Conservation (phyloP, 2,113 vertebrate genomes). For the Cygnus atratus region DNA sequence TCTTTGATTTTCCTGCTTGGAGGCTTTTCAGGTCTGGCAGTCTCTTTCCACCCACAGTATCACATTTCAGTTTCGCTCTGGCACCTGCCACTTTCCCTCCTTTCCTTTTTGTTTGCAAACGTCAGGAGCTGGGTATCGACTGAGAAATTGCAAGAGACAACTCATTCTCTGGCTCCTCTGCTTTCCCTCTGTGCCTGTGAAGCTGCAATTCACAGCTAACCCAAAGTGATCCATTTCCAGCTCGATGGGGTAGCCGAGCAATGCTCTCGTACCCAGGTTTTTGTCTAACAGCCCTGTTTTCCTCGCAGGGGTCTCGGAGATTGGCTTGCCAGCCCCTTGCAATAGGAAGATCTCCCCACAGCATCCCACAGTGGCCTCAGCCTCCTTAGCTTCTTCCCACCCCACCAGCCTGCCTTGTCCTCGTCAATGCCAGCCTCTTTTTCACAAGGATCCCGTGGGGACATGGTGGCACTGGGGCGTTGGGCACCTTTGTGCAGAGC, state of each 20-base stretch:
- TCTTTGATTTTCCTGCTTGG: constrained; percentile 33
- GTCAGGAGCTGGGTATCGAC: constrained; percentile 42
- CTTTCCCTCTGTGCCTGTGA: neutral
- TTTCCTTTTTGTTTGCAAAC: constrained; percentile 51
- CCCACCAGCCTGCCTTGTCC: neutral
- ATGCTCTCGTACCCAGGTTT: neutral
- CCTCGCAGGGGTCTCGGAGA: neutral
- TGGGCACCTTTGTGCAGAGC: neutral
- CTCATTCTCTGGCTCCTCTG: constrained; percentile 30
- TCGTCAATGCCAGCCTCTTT: neutral
- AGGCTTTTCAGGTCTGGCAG: constrained; percentile 56
- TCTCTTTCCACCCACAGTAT: constrained; percentile 56
- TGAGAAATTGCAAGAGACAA: constrained; percentile 51
- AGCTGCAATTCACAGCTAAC: constrained; percentile 32
- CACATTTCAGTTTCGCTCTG: constrained; percentile 30
- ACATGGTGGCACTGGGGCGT: accelerated
- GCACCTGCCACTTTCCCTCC: constrained; percentile 49
- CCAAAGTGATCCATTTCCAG: constrained; percentile 17
- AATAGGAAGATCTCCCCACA: neutral
- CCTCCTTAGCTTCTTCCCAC: neutral
- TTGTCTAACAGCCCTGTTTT: constrained; percentile 16
- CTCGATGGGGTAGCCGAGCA: neutral
- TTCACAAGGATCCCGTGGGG: neutral
- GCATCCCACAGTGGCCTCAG: neutral
- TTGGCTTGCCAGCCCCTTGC: neutral